Evolutionary conservation across 2,797 vertebrate species (phyloP).

Genomic region (Muraenolepis orangiensis): DNA sequence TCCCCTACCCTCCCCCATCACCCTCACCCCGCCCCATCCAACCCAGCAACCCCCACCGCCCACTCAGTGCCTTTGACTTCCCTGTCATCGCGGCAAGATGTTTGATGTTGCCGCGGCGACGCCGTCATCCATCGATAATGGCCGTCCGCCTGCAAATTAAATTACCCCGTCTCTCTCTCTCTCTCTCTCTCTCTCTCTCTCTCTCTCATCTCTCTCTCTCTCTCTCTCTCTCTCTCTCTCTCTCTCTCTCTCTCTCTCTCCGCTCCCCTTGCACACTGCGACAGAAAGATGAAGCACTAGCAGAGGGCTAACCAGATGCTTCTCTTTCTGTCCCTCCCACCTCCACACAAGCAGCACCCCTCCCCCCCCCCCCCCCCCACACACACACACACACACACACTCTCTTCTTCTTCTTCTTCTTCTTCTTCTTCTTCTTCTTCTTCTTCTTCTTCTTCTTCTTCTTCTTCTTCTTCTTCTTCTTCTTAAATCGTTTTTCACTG

Average conservation of each 20-base stretch:
- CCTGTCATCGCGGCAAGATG: slow-evolving; percentile 47
- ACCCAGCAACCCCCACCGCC: slow-evolving; percentile 9
- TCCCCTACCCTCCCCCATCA: no score
- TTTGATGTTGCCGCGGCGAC: slow-evolving; percentile 58
- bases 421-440: no score
- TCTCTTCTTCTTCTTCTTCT: no score
- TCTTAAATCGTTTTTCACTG: no score
- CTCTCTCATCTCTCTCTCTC: slow-evolving; percentile 65
- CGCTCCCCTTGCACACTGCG: slow-evolving; percentile 60
- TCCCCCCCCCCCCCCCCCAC: no score
- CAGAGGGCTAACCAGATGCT: slow-evolving; percentile 66
- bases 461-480: no score
- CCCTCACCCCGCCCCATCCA: no score
- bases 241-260: slow-evolving; percentile 64
- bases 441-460: no score
- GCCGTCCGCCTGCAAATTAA: slow-evolving; percentile 63
- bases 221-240: slow-evolving; percentile 65
- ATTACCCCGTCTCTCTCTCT: slow-evolving; percentile 66
- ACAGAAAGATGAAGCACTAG: slow-evolving; percentile 68
- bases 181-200: slow-evolving; percentile 62
- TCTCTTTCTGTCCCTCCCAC: slow-evolving; percentile 48
- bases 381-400: no score
- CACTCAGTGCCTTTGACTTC: slow-evolving; percentile 41
- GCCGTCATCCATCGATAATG: slow-evolving; percentile 68
- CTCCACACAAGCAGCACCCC: no score